phyloP scores from a whole-genome alignment of 2,888 invertebrate species.

The Plebejus melissa region DNA sequence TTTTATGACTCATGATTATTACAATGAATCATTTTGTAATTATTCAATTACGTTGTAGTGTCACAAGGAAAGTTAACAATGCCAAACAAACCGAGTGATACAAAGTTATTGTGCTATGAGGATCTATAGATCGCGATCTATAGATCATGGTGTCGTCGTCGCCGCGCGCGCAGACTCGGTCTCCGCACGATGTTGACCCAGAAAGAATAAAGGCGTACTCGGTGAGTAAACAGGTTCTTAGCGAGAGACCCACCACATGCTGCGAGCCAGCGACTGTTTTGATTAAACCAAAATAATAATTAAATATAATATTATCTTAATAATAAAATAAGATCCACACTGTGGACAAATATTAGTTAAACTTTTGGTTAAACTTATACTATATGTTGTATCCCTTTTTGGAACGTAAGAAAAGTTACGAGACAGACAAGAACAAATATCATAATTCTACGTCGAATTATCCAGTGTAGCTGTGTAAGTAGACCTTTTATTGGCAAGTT shows the following conservation, averaged over 20 bases:
- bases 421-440: too few relatives aligned
- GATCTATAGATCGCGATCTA: slow-evolving; percentile 57
- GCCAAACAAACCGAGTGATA: not conserved
- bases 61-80: slow-evolving; percentile 2
- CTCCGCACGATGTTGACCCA: slow-evolving; percentile 71
- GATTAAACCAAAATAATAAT: too few relatives aligned
- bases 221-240: slow-evolving; percentile 53
- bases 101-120: slow-evolving; percentile 34
- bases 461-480: too few relatives aligned
- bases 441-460: too few relatives aligned
- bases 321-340: too few relatives aligned
- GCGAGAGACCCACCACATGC: not conserved
- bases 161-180: slow-evolving; percentile 70
- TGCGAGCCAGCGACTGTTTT: not conserved
- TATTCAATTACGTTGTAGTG: not conserved
- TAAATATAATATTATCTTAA: too few relatives aligned
- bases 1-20: not conserved
- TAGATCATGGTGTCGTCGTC: slow-evolving; percentile 77
- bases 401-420: too few relatives aligned
- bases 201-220: slow-evolving; percentile 74
- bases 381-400: too few relatives aligned
- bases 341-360: too few relatives aligned
- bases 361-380: too few relatives aligned
- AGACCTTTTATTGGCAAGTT: too few relatives aligned
- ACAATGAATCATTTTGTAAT: not conserved